Evolutionary conservation across 2,113 vertebrate species (phyloP).

Genomic region (Elanus axillaris): DNA sequence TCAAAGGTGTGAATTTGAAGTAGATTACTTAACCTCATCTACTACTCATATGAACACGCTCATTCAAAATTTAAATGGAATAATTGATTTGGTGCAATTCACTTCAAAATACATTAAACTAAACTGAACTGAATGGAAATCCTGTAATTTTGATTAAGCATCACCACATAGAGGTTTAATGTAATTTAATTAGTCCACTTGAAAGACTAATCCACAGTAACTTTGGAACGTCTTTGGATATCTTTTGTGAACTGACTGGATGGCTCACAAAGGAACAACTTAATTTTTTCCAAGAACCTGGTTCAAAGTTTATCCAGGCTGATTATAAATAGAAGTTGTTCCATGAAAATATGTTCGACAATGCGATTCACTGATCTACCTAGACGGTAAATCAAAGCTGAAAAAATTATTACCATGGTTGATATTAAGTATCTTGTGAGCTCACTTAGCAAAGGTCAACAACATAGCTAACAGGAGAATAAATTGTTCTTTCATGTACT

Average conservation of each 20-base stretch:
- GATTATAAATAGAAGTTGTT: background rate
- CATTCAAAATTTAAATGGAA: background rate
- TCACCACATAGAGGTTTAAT: background rate
- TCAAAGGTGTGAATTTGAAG: background rate
- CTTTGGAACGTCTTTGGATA: background rate
- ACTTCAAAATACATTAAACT: background rate
- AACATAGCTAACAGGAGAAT: background rate
- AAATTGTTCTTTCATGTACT: background rate
- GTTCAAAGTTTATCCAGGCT: background rate
- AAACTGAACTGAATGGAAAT: background rate
- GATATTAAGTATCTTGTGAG: background rate
- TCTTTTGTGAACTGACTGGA: background rate
- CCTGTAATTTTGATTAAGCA: background rate
- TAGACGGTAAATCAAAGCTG: background rate
- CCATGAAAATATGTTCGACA: background rate
- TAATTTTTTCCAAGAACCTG: background rate
- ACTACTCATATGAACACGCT: background rate
- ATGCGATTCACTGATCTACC: background rate
- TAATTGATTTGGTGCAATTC: background rate
- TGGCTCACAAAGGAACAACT: background rate
- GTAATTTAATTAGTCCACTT: background rate
- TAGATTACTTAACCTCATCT: background rate
- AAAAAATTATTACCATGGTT: background rate
- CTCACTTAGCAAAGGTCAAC: background rate
- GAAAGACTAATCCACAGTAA: background rate